Conservation (phyloP, 2,888 invertebrate genomes). For the Acrocera orbiculus region DNA sequence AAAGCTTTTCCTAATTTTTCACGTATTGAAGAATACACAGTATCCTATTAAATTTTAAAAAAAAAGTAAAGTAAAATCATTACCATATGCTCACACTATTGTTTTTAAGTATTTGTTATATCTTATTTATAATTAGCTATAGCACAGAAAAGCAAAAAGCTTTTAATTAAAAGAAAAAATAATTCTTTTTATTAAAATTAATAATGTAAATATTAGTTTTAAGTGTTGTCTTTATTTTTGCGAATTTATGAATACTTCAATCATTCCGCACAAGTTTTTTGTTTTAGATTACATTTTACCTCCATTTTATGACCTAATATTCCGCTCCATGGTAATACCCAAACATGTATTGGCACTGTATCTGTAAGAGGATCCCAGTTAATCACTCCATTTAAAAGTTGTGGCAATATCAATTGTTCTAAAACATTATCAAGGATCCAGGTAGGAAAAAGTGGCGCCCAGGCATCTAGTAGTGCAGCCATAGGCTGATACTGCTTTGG, state of each 20-base stretch:
- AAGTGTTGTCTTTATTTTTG: too few species aligned
- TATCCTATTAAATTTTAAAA: slow-evolving; percentile 15
- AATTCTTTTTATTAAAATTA: too few species aligned
- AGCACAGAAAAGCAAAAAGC: too few species aligned
- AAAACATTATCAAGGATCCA: slow-evolving; percentile 72
- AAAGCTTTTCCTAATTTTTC: slow-evolving; percentile 80
- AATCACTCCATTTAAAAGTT: slow-evolving; percentile 55
- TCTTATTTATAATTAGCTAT: too few species aligned
- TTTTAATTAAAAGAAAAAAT: too few species aligned
- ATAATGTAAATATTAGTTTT: too few species aligned
- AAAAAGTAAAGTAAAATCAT: too few species aligned
- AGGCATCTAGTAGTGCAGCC: slow-evolving; percentile 60
- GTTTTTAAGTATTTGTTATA: too few species aligned
- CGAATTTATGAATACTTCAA: too few species aligned
- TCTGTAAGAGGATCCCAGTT: slow-evolving; percentile 93
- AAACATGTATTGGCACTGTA: slow-evolving; percentile 85
- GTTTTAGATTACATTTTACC: too few species aligned
- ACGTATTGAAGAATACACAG: slow-evolving; percentile 76
- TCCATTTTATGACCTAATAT: slow-evolving; percentile 45
- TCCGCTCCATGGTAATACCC: slow-evolving; percentile 95
- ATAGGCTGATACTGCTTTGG: slow-evolving; percentile 62
- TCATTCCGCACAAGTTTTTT: too few species aligned
- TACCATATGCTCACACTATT: too few species aligned
- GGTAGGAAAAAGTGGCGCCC: slow-evolving; percentile 60
- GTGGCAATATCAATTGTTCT: slow-evolving; percentile 66